phyloP scores from a whole-genome alignment of 2,797 vertebrate genomes.

The Lagodon rhomboides region DNA sequence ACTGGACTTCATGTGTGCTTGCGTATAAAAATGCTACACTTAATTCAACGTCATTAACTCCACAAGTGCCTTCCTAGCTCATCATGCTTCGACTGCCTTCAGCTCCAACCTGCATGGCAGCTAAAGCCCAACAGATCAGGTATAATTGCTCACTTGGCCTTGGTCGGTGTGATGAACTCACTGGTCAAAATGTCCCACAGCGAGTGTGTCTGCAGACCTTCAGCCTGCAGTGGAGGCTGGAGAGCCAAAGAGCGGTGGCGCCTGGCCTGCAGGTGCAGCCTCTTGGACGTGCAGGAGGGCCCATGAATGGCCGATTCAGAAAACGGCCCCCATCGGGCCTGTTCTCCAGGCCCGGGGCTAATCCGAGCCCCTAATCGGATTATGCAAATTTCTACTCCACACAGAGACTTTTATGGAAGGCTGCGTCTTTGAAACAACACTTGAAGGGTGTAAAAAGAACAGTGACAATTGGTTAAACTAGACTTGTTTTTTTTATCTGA shows the following conservation, averaged over 20 bases:
- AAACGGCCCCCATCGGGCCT: slow-evolving; percentile 90
- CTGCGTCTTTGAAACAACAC: slow-evolving; percentile 89
- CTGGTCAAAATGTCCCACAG: slow-evolving; percentile 39
- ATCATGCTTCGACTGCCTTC: background rate
- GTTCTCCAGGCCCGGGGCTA: slow-evolving; percentile 90
- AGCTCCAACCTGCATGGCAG: background rate
- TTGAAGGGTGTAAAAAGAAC: slow-evolving; percentile 87
- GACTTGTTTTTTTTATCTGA: slow-evolving; percentile 78
- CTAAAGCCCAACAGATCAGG: slow-evolving; percentile 7
- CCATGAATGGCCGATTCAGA: slow-evolving; percentile 95
- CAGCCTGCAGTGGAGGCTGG: slow-evolving; percentile 76
- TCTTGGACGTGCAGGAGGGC: slow-evolving; percentile 88
- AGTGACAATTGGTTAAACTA: slow-evolving; percentile 87
- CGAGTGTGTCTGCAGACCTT: slow-evolving; percentile 70
- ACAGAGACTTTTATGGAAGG: slow-evolving; percentile 87
- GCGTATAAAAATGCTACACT: background rate
- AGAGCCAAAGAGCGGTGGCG: slow-evolving; percentile 60
- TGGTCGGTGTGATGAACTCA: slow-evolving; percentile 7
- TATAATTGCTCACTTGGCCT: slow-evolving; percentile 12
- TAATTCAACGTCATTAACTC: slow-evolving; percentile 8
- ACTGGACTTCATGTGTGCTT: background rate
- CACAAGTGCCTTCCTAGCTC: background rate
- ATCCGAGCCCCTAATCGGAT: slow-evolving; percentile 96
- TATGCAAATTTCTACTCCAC: slow-evolving; percentile 99
- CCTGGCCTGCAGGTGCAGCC: slow-evolving; percentile 91